These are phyloP conservation scores for Anthophora plumipes DNA, from an alignment of 2,888 invertebrate species.

Conservation along the genomic window DNA sequence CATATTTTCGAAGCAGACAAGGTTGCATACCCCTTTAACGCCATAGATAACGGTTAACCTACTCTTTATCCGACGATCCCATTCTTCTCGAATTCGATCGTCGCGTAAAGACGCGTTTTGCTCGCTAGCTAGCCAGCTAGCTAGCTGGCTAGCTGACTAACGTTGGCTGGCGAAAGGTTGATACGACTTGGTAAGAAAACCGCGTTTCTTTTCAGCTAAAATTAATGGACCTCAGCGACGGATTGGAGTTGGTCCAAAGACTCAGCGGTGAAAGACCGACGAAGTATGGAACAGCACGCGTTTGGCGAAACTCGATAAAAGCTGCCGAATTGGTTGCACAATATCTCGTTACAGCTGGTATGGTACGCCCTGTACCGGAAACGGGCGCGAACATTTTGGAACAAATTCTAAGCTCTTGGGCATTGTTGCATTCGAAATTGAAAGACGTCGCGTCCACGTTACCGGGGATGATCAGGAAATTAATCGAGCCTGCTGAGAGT, in stretches of 20 bases:
- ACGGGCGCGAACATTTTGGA: constrained; percentile 80
- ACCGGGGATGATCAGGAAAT: constrained; percentile 83
- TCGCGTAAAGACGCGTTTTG: not conserved
- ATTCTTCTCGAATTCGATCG: not conserved
- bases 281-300: constrained; percentile 85
- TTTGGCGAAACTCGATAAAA: constrained; percentile 86
- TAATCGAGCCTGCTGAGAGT: constrained; percentile 87
- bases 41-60: no score
- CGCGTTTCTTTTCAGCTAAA: constrained; percentile 84
- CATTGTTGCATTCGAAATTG: constrained; percentile 80
- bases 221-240: constrained; percentile 86
- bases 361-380: constrained; percentile 85
- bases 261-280: constrained; percentile 83
- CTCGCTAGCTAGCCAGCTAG: no score
- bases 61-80: no score
- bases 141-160: no score
- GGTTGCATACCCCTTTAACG: no score
- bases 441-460: constrained; percentile 80
- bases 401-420: constrained; percentile 82
- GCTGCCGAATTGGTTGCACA: constrained; percentile 86
- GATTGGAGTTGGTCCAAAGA: constrained; percentile 86
- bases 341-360: constrained; percentile 86
- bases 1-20: no score
- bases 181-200: not conserved
- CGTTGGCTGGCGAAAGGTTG: not conserved